Evolutionary conservation across 2,797 vertebrate species (phyloP), one percentile per base, ranked within the genome.

Genomic region (Enteromius fasciolatus): DNA sequence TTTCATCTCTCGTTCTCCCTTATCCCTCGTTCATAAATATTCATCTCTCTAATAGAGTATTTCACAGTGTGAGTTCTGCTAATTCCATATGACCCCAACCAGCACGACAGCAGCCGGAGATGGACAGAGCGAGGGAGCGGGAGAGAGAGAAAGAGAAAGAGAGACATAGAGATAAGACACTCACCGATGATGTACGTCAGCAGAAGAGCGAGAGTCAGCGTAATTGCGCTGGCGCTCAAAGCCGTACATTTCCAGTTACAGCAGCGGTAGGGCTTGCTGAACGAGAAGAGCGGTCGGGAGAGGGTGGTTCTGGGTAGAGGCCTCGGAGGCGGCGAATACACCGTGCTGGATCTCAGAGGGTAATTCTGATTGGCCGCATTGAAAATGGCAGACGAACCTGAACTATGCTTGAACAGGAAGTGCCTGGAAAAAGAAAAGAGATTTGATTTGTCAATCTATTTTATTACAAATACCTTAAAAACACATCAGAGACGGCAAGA

Each of bases 211-310:
- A 97, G 91, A 10, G 96, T 95, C 76, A 97, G 90, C 0, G 96
- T 97, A 78, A 97, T 92, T 1, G 95, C 96, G 1, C 95, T 96
- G 48, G 96, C 96, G 4, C 96, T 96, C 91, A 97, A 84, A 46
- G 96, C 96, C 0, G 96, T 96, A 75, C 96, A 97, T 87, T 96
- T 96, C 96, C 96, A 97, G 88, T 96, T 97, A 90, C 96, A 97
- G 85, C 96, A 96, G 87, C 95, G 94, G 81, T 96, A 96, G 39
- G 96, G 95, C 92, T 97, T 97, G 92, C 95, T 95, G 92, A 97
- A 97, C 85, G 95, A 95, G 91, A 97, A 97, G 87, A 96, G 92
- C 25, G 96, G 96, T 84, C 96, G 91, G 78, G 96, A 95, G 90
- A 97, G 96, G 85, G 96, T 96, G 85, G 93, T 95, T 90, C 96